Percentiles rank a stretch among this genome's conserved stretches.
Conservation (phyloP, 2,888 invertebrate genomes). For the Netelia melanura region DNA sequence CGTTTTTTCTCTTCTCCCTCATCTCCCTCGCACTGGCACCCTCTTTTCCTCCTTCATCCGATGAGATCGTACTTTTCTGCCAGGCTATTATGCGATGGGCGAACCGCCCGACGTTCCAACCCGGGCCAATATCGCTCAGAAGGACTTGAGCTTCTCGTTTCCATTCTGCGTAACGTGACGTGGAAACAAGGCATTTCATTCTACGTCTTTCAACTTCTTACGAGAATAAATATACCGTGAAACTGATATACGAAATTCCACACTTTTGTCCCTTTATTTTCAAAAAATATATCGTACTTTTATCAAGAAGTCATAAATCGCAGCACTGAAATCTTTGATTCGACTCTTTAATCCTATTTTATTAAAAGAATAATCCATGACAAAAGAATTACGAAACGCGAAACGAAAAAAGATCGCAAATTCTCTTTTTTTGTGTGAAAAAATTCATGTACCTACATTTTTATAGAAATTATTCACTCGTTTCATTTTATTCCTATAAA, state of each 20-base stretch:
- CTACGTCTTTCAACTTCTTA: not conserved
- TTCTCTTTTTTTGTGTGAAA: too few species aligned
- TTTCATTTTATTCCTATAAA: not conserved
- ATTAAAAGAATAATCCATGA: too few species aligned
- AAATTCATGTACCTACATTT: too few species aligned
- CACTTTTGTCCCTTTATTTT: too few species aligned
- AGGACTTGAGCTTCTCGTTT: conserved; percentile 51
- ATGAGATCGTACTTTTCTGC: conserved; percentile 74
- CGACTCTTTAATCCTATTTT: too few species aligned
- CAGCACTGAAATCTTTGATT: too few species aligned
- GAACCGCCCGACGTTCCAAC: not conserved
- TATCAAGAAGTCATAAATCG: too few species aligned
- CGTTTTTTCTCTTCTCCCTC: conserved; percentile 42
- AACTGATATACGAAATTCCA: not conserved
- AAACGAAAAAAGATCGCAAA: too few species aligned
- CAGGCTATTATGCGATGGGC: conserved; percentile 7
- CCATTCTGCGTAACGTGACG: not conserved
- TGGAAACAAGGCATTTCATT: not conserved
- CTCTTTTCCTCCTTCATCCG: conserved; percentile 35
- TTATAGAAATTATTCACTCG: not conserved
- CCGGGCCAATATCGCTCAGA: conserved; percentile 39
- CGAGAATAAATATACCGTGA: not conserved
- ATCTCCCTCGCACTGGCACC: conserved; percentile 35
- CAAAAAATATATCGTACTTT: too few species aligned
- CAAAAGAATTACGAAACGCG: too few species aligned